phyloP scores from a whole-genome alignment of 2,113 vertebrate genomes.

The Corythoichthys haematopterus region DNA sequence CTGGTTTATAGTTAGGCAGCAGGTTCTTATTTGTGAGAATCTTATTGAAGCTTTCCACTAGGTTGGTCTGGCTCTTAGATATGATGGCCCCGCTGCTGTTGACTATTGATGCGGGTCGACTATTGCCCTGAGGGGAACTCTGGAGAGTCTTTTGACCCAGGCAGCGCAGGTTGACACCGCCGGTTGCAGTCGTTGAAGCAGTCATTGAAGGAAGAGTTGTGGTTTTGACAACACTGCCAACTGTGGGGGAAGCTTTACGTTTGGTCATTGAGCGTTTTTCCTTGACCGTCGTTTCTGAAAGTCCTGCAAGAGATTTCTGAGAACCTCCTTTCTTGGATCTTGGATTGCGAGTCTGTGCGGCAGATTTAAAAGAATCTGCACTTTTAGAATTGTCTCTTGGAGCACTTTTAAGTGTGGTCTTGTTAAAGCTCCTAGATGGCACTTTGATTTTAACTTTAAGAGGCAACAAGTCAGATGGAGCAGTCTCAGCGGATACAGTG shows the following conservation, averaged over 20 bases:
- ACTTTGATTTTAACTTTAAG: slow-evolving; percentile 94
- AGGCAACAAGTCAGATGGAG: slow-evolving; percentile 67
- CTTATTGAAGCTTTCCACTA: slow-evolving; percentile 95
- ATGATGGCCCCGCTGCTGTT: slow-evolving; percentile 81
- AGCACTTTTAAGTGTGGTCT: slow-evolving; percentile 71
- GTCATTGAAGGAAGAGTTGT: slow-evolving; percentile 59
- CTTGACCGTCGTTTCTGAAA: slow-evolving; percentile 77
- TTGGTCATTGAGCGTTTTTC: slow-evolving; percentile 69
- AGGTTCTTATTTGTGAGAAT: slow-evolving; percentile 95
- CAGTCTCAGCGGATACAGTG: not conserved
- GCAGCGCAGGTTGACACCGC: slow-evolving; percentile 35
- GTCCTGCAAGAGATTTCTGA: slow-evolving; percentile 62
- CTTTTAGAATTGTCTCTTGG: slow-evolving; percentile 36
- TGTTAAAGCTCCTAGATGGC: slow-evolving; percentile 78
- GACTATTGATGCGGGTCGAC: slow-evolving; percentile 66
- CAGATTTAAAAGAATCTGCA: slow-evolving; percentile 43
- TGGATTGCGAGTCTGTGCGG: slow-evolving; percentile 35
- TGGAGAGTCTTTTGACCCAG: slow-evolving; percentile 73
- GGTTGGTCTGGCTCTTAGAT: slow-evolving; percentile 87
- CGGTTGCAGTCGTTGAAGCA: slow-evolving; percentile 26
- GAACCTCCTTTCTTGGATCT: slow-evolving; percentile 47
- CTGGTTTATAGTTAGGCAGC: slow-evolving; percentile 86
- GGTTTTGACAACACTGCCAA: slow-evolving; percentile 56
- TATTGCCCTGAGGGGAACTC: slow-evolving; percentile 57
- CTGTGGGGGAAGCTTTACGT: slow-evolving; percentile 55